Evolutionary conservation across 2,888 invertebrate species (phyloP), one percentile per base, ranked within the genome.

Genomic region (Hydroisotoma schaefferi): DNA sequence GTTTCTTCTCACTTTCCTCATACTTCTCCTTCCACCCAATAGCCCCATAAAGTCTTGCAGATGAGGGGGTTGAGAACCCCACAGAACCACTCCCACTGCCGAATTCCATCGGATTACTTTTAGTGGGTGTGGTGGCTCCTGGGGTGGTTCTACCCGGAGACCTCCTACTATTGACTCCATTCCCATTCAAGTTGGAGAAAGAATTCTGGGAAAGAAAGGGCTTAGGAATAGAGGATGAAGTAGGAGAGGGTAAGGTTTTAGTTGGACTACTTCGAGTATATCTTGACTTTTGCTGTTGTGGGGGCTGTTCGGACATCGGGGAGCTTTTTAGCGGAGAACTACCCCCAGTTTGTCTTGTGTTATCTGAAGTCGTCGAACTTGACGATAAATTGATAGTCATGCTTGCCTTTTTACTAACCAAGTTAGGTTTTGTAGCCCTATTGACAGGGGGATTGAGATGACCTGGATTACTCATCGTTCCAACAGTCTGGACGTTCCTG

Each of bases 1-100:
- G 80, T 76, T 82, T 84, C 73, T 83, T 81, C 75, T 87, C 87
- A 5, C 84, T 81, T 46, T 87, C 87, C 73, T 87, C 87, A 76
- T 82, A 87, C 78, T 84, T 84, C 67, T 77, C 79, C 78, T 84
- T 86, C 87, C 86, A 87, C 25, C 65, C 65, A 49, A 68, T 68
- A n/a, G 54, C 29, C 47, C 61, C 59, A 44, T 61, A 67, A 27
- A 67, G 52, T 57, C 64, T 59, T 4, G 51, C 57, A 27, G 55
- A 47, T 18, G 46, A 22, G 33, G 10, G 15, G 33, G 33, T 10
- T 33, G 33, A 15, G 10, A 15, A 33, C 15, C 10, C 10, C n/a
- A 22, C 6, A 8, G 57, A 57, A 2, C n/a, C 5, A 10, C 40
- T 26, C 47, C 8, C 38, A 20, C 38, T 40, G 5, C 8, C n/a